Base-by-base conservation (phyloP, 2,113 vertebrate genomes). In the Otocyon megalotis region DNA sequence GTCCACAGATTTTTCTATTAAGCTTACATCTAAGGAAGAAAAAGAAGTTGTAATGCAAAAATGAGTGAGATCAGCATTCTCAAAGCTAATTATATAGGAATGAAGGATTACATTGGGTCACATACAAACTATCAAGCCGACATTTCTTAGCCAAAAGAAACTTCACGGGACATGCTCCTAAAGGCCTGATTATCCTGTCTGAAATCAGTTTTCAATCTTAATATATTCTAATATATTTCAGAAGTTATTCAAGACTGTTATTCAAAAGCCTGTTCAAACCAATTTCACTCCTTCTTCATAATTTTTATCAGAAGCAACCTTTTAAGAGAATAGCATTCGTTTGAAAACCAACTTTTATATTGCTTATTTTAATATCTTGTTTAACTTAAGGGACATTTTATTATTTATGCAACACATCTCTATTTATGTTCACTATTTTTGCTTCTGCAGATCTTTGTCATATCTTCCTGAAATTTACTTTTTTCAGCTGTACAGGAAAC, bases 61-160 rank as follows among this genome's bases (percentile, higher is more conserved):
- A 56, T 56, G 92, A 96, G 82, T 32, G 43, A 94, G 43, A 67
- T 82, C 53, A 58, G 32, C 20, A 35, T 72, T 87, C 72, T 94
- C 48, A 14, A 15, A 37, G 54, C 35, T 84, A 96, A 94, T 97
- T 96, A 86, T 19, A 74, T 26, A 74, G n/a, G 84, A 94, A 96
- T 87, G 37, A 86, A 85, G 58, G 71, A 32, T 79, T 86, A 28
- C 15, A 37, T 84, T 56, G 28, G 5, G 60, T 81, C 79, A 95
- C 84, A 94, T 26, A 62, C 6, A 90, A 19, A 67, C 72, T 56
- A 56, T 15, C 67, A 87, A 89, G 48, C 10, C 48, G 82, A 22
- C 3, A 37, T n/a, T 72, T 86, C 72, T 87, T 89, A 92, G 28
- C 43, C 48, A 82, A 83, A 56, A 92, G 56, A 54, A 37, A 20